Base-by-base conservation (phyloP, 35 echinoderm and acorn worm genomes). In the Lytechinus pictus region DNA sequence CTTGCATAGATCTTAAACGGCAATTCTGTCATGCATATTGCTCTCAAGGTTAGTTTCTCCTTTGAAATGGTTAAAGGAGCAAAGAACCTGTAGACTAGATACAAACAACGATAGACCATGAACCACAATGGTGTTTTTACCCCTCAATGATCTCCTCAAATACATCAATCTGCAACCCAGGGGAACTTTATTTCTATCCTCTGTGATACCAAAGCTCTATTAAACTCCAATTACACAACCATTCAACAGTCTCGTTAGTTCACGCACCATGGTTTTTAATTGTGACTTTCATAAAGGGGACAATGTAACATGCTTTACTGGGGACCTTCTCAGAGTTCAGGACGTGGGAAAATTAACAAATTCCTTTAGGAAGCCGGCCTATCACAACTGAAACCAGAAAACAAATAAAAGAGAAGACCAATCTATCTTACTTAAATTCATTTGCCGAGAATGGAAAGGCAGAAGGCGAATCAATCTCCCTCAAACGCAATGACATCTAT, bases 311-410 rank as follows among this genome's bases (percentile, higher is more conserved):
- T 79, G 16, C 66, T n/a, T 79, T 79, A 79, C 66, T 24, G 66
- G 66, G 16, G 66, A 79, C 66, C 66, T 79, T 79, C 66, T 79
- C 66, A 79, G 66, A 79, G 66, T 79, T 79, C 66, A 79, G 66
- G 66, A 79, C 66, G 66, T 79, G 66, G 66, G 66, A 79, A 79
- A 79, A 79, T 79, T 79, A 79, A 79, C 66, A 79, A 79, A 79
- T 79, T 79, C 66, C 61, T 79, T 79, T 79, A 79, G 66, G 12
- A n/a, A 79, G 66, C 66, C 66, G 16, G 7, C 66, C 66, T 19
- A 19, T 79, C 66, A 79, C 16, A 79, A 79, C 66, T 24, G 21
- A 79, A 79, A 79, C 66, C 66, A 79, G 66, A 79, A 79, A 79
- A 79, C 66, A 79, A 79, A 79, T 79, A 79, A 24, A 60, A 79